Percentiles rank a stretch among this genome's conserved stretches.
Evolutionary conservation across 2,113 vertebrate genomes (phyloP).

Genomic region (Anoura caudifer): DNA sequence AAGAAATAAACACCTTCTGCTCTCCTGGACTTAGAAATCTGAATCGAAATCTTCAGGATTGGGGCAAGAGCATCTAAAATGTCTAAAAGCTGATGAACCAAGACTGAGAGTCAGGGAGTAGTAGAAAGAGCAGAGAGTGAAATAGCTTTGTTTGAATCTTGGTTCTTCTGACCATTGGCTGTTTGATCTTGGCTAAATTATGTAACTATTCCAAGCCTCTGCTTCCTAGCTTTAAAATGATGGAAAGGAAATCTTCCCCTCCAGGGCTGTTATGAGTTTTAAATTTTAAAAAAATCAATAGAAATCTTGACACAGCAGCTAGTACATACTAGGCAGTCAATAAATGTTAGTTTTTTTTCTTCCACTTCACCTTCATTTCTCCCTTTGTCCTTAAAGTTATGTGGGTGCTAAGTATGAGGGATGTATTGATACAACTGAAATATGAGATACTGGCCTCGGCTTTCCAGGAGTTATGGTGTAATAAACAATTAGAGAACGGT

Average conservation of each 20-base stretch:
- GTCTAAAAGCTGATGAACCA: not conserved
- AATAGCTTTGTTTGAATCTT: not conserved
- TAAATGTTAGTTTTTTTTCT: not conserved
- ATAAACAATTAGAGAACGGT: slow-evolving; percentile 11
- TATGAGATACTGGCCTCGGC: not conserved
- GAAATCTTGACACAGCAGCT: not conserved
- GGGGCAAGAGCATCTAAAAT: not conserved
- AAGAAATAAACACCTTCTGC: not conserved
- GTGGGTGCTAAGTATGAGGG: not conserved
- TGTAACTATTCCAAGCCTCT: slow-evolving; percentile 38
- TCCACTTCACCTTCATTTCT: not conserved
- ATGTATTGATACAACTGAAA: not conserved
- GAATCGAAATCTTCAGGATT: not conserved
- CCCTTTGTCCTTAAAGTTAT: not conserved
- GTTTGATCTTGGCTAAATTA: slow-evolving; percentile 54
- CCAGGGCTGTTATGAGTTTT: slow-evolving; percentile 26
- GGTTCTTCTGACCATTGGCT: not conserved
- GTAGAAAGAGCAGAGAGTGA: not conserved
- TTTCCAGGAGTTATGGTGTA: slow-evolving; percentile 33
- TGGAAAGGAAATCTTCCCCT: slow-evolving; percentile 40
- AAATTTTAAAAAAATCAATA: slow-evolving; percentile 5
- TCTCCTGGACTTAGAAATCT: not conserved
- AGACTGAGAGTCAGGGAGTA: not conserved
- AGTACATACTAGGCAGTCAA: not conserved
- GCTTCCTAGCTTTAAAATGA: slow-evolving; percentile 52